Evolutionary conservation across 2,888 invertebrate genomes (phyloP).

Genomic region (Pecten maximus): DNA sequence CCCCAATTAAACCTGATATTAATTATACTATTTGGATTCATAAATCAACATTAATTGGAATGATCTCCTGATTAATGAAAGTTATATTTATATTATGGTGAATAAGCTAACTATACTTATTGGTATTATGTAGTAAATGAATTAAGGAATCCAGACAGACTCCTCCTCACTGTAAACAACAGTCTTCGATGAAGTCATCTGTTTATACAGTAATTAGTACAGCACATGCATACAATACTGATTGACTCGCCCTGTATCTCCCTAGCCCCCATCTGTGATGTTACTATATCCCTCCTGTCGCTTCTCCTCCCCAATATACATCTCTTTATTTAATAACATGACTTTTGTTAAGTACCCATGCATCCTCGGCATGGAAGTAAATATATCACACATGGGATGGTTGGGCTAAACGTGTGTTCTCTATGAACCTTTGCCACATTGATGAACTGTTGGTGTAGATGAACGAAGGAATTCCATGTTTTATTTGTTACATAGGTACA

Average conservation of each 20-base stretch:
- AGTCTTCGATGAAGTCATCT: background rate
- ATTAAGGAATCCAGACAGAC: background rate
- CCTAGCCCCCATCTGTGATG: background rate
- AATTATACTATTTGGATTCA: too few relatives aligned
- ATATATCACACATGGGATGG: background rate
- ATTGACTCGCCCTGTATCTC: background rate
- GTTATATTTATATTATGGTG: too few relatives aligned
- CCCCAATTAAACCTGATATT: too few relatives aligned
- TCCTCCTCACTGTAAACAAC: background rate
- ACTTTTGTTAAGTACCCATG: background rate
- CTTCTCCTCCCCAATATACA: background rate
- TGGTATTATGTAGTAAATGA: background rate
- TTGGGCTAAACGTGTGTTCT: background rate
- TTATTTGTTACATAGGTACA: background rate
- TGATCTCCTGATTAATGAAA: too few relatives aligned
- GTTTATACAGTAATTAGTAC: background rate
- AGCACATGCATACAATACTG: background rate
- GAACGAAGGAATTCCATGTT: background rate
- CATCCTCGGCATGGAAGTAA: background rate
- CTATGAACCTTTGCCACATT: background rate
- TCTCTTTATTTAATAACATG: slow-evolving; percentile 27
- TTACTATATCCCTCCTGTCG: background rate
- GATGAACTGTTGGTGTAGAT: background rate
- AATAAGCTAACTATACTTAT: background rate
- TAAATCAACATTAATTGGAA: too few relatives aligned